These are phyloP conservation scores for Andrena chrysosceles DNA, from an alignment of 2,888 invertebrate genomes.

Conservation along the genomic window DNA sequence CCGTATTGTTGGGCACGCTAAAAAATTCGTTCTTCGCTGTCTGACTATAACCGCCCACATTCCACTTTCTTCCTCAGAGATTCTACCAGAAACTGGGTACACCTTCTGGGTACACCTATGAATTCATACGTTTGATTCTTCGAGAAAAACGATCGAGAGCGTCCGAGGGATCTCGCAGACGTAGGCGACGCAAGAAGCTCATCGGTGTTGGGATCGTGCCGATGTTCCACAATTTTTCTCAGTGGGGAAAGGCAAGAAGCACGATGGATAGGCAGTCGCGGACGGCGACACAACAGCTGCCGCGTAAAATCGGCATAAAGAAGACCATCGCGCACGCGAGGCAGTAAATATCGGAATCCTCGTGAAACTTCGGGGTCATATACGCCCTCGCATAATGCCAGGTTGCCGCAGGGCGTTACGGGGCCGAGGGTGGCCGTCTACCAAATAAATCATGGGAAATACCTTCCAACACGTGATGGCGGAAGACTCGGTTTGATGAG, in stretches of 20 bases:
- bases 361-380: slow-evolving; percentile 71
- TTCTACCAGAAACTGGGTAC: background rate
- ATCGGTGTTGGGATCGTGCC: background rate
- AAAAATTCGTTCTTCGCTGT: too few species aligned
- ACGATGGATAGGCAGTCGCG: slow-evolving; percentile 47
- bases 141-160: background rate
- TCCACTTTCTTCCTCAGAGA: background rate
- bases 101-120: background rate
- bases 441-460: slow-evolving; percentile 75
- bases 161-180: background rate
- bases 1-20: too few species aligned
- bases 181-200: background rate
- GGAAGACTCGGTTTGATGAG: slow-evolving; percentile 61
- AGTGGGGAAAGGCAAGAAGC: slow-evolving; percentile 5
- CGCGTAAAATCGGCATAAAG: slow-evolving; percentile 71
- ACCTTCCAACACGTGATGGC: slow-evolving; percentile 68
- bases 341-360: slow-evolving; percentile 73
- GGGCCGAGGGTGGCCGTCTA: slow-evolving; percentile 49
- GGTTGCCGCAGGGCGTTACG: slow-evolving; percentile 66
- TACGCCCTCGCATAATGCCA: slow-evolving; percentile 70
- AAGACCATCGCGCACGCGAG: slow-evolving; percentile 67
- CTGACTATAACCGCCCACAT: background rate
- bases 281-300: slow-evolving; percentile 66
- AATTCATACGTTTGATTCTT: background rate
- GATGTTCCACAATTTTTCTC: slow-evolving; percentile 15